Evolutionary conservation across 2,888 invertebrate genomes (phyloP).

Genomic region (Oscheius myriophilus): DNA sequence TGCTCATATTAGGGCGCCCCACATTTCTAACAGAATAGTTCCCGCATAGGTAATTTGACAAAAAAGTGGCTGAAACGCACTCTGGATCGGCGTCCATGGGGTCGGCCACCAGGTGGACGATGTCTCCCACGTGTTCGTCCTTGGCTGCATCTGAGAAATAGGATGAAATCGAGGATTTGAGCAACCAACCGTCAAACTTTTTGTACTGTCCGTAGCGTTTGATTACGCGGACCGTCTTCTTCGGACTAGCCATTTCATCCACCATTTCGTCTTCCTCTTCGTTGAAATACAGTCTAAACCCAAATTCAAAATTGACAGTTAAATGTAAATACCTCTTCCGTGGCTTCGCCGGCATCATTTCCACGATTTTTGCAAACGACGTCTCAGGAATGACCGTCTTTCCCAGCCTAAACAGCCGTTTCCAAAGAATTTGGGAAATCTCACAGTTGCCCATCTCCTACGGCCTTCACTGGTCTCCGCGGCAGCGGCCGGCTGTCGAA

Average conservation of each 20-base stretch:
- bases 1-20: too few species aligned
- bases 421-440: not conserved
- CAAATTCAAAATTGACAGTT: not conserved
- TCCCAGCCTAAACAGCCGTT: not conserved
- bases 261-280: slow-evolving; percentile 6
- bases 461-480: slow-evolving; percentile 4
- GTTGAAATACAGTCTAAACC: not conserved
- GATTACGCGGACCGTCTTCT: slow-evolving; percentile 8
- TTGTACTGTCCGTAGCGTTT: not conserved
- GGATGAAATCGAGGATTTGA: too few species aligned
- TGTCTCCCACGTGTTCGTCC: not conserved
- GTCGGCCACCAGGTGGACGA: not conserved
- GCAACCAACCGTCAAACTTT: too few species aligned
- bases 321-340: not conserved
- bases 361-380: slow-evolving; percentile 25
- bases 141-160: not conserved
- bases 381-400: slow-evolving; percentile 15
- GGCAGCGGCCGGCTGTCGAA: not conserved
- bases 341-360: slow-evolving; percentile 9
- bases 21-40: too few species aligned
- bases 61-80: slow-evolving; percentile 13
- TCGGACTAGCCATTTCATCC: not conserved
- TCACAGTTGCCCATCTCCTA: slow-evolving; percentile 17
- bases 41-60: too few species aligned
- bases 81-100: not conserved